phyloP scores from a whole-genome alignment of 1,140 invertebrate species.

The Oryzaephilus surinamensis region DNA sequence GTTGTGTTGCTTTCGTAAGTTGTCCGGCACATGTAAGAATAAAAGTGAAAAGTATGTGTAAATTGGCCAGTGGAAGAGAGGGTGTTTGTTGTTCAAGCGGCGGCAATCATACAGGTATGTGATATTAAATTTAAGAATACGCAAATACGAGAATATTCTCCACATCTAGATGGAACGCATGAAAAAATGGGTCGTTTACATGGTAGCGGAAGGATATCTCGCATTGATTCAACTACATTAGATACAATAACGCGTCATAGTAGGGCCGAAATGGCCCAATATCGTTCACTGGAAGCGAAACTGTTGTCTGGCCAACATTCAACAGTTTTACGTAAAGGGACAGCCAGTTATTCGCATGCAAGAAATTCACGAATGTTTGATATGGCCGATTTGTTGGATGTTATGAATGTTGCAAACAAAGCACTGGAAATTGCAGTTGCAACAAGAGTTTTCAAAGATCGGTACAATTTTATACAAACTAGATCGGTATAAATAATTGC shows the following conservation, averaged over 20 bases:
- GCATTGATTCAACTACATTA: slow-evolving; percentile 19
- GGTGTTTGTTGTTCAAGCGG: slow-evolving; percentile 51
- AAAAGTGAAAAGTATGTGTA: slow-evolving; percentile 39
- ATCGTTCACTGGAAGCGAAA: slow-evolving; percentile 20
- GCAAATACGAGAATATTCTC: no score
- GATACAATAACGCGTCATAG: slow-evolving; percentile 19
- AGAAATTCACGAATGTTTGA: slow-evolving; percentile 28
- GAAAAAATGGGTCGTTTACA: no score
- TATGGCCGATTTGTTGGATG: slow-evolving; percentile 34
- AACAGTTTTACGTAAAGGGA: slow-evolving; percentile 23
- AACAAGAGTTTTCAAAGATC: slow-evolving; percentile 37
- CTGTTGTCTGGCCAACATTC: slow-evolving; percentile 17
- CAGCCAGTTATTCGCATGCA: slow-evolving; percentile 31
- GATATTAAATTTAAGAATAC: no score
- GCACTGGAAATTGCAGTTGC: slow-evolving; percentile 41
- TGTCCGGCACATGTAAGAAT: slow-evolving; percentile 47
- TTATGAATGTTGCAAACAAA: slow-evolving; percentile 35
- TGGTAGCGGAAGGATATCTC: neutral
- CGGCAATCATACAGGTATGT: slow-evolving; percentile 43
- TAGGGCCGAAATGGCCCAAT: slow-evolving; percentile 18
- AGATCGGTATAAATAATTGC: neutral
- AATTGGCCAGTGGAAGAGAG: slow-evolving; percentile 33
- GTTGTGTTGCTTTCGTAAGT: slow-evolving; percentile 47
- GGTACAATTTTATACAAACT: slow-evolving; percentile 17
- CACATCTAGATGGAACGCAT: no score